Evolutionary conservation across 35 echinoderm and acorn worm genomes (phyloP), one percentile per base, ranked within the genome.

Genomic region (Chiridota heheva): DNA sequence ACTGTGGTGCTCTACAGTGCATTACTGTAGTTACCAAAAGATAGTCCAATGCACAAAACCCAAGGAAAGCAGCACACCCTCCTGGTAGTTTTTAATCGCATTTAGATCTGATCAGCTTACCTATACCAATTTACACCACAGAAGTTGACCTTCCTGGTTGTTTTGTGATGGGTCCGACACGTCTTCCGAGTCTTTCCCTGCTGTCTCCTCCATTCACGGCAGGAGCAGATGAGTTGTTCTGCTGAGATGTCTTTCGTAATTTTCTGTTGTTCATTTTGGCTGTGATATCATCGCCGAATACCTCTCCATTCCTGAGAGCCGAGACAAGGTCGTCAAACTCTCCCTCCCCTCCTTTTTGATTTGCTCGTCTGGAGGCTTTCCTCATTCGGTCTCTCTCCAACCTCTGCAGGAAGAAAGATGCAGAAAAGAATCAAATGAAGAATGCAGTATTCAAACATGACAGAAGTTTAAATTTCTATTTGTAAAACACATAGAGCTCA

Each of bases 271-370:
- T 89, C 47, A 77, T 89, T 63, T 90, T 84, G 10, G 92, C 61
- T 34, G 83, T 77, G 89, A 92, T 85, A 69, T 92, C 95, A 20
- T 98, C 95, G 16, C 82, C 86, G 48, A 98, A 98, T 30, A 98
- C 84, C 67, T 98, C 95, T 46, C 95, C 95, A 4, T 90, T 98
- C 60, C 95, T 86, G 18, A 98, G 81, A 26, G 95, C 95, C 7
- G 95, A 92, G 48, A 98, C 90, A 42, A 98, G 89, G 46, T 98
- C 95, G 42, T 98, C 95, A 86, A 98, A 98, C 37, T 98, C 95
- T 1, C 95, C 95, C 5, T 92, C 84, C 15, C 85, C 89, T 15
- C 78, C 69, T 22, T 59, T 70, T 24, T 46, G 38, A 25, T 88
- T 84, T 15, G 60, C 81, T 12, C 37, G 27, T 13, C 44, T 13